Conservation (phyloP, 2,888 invertebrate species). For the Drosophila peninsularis region DNA sequence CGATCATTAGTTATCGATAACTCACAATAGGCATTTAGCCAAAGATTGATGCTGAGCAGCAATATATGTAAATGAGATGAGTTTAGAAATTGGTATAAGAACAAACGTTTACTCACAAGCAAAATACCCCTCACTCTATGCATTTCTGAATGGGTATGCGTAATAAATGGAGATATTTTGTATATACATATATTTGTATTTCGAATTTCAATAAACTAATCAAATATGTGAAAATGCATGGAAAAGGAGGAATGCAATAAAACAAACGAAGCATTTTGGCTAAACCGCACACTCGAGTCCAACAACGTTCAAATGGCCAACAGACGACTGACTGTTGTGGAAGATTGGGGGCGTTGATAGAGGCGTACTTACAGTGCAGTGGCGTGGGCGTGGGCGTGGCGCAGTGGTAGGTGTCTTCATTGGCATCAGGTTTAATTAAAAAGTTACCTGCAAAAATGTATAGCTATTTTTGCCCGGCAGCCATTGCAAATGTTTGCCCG, state of each 20-base stretch:
- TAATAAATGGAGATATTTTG: constrained; percentile 2
- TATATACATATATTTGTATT: constrained; percentile 3
- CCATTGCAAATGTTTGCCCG: constrained; percentile 51
- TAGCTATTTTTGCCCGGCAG: constrained; percentile 60
- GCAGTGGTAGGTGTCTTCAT: constrained; percentile 25
- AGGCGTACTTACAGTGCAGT: not conserved
- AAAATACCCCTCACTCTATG: not conserved
- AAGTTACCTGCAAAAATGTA: constrained; percentile 74
- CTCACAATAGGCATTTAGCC: not conserved
- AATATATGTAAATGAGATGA: too few relatives aligned
- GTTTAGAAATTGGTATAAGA: not conserved
- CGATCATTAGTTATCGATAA: not conserved
- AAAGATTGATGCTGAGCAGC: not conserved
- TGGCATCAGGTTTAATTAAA: constrained; percentile 71
- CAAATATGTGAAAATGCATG: constrained; percentile 13
- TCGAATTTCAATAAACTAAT: constrained; percentile 35
- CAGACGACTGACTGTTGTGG: constrained; percentile 5
- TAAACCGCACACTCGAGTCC: constrained; percentile 19
- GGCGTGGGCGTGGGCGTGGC: not conserved
- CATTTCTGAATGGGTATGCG: not conserved
- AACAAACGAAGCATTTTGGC: constrained; percentile 19
- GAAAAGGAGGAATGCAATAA: constrained; percentile 22
- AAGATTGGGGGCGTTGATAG: constrained; percentile 5
- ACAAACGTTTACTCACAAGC: too few relatives aligned
- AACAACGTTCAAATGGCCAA: constrained; percentile 4